A percentile compares a stretch with the other conserved stretches of the same genome.
Evolutionary conservation across 2,888 invertebrate genomes (phyloP).

Genomic region (Dyspetes luteomarginatus): DNA sequence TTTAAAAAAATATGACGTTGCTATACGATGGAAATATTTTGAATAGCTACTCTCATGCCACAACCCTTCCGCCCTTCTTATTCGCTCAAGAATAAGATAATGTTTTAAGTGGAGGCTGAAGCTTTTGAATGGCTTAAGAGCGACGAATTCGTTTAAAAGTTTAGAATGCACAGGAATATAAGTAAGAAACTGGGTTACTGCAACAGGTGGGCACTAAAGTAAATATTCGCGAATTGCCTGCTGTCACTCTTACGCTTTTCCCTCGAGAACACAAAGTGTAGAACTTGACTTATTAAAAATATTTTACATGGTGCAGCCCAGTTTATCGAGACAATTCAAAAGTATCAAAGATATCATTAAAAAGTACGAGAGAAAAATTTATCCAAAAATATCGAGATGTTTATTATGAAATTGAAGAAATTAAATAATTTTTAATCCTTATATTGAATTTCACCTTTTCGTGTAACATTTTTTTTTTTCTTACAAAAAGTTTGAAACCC

Average conservation of each 20-base stretch:
- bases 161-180: background rate
- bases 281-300: conserved; percentile 64
- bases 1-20: too few relatives aligned
- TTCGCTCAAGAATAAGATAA: too few relatives aligned
- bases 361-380: background rate
- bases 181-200: conserved; percentile 80
- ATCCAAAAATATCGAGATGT: background rate
- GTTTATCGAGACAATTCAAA: background rate
- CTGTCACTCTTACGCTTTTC: conserved; percentile 71
- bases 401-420: background rate
- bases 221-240: conserved; percentile 80
- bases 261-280: conserved; percentile 64
- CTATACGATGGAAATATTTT: too few relatives aligned
- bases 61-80: too few relatives aligned
- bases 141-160: background rate
- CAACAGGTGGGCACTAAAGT: conserved; percentile 82
- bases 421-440: background rate
- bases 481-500: conserved; percentile 31
- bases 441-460: background rate
- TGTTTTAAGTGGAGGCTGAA: too few relatives aligned
- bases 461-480: conserved; percentile 2
- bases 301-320: background rate
- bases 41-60: too few relatives aligned
- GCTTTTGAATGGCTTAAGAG: too few relatives aligned
- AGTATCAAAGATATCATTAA: background rate